phyloP scores from a whole-genome alignment of 92 coral and sea anemone genomes.

The Umimayanthus kanabou region DNA sequence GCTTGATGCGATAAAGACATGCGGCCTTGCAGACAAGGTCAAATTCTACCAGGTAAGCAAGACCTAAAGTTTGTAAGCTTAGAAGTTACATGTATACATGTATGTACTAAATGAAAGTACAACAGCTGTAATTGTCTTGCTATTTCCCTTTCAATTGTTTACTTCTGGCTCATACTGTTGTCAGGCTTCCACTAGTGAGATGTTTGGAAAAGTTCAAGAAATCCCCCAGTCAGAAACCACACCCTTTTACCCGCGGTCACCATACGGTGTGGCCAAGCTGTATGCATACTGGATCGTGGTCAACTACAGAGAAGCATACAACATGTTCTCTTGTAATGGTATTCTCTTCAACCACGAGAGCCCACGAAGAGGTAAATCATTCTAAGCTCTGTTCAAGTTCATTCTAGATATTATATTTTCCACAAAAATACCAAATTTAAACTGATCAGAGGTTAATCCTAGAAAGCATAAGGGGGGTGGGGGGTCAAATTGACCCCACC shows the following conservation, averaged over 20 bases:
- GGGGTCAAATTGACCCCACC: no score
- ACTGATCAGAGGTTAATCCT: background rate
- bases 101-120: no score
- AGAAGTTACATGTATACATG: no score
- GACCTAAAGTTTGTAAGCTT: background rate
- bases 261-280: slow-evolving; percentile 96
- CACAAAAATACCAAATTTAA: background rate
- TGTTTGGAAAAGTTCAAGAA: slow-evolving; percentile 94
- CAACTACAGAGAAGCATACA: slow-evolving; percentile 92
- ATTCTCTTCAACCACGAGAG: slow-evolving; percentile 96
- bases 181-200: slow-evolving; percentile 97
- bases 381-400: background rate
- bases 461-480: no score
- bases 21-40: slow-evolving; percentile 73
- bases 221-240: slow-evolving; percentile 94
- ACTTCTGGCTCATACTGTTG: background rate
- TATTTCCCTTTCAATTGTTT: background rate
- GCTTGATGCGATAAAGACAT: slow-evolving; percentile 93
- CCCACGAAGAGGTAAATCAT: slow-evolving; percentile 74
- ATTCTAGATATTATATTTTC: background rate
- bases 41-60: slow-evolving; percentile 86
- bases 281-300: slow-evolving; percentile 98
- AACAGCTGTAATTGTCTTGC: background rate
- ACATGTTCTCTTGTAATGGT: slow-evolving; percentile 95
- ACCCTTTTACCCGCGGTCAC: slow-evolving; percentile 96